These are phyloP conservation scores for Enteromius paludinosus DNA, from an alignment of 2,797 vertebrate genomes.

Conservation along the genomic window DNA sequence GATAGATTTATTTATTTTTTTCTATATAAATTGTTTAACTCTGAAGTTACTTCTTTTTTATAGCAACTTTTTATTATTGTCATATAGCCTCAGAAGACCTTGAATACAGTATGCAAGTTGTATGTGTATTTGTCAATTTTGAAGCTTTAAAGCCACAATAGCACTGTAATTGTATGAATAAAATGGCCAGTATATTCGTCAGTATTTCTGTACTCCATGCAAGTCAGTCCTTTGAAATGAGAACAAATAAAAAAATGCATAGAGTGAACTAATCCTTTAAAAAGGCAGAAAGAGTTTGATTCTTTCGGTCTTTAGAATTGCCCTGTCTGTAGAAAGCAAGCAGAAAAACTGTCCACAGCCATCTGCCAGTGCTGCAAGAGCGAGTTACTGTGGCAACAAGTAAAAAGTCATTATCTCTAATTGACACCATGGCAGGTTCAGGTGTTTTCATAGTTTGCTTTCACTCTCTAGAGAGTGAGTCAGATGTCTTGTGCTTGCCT, in stretches of 20 bases:
- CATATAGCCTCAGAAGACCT: neutral
- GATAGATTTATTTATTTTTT: neutral
- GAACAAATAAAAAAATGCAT: neutral
- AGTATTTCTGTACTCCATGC: neutral
- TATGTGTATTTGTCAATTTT: neutral
- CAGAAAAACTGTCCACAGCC: slow-evolving; percentile 55
- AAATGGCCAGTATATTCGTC: neutral
- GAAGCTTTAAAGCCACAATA: neutral
- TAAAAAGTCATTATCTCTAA: slow-evolving; percentile 80
- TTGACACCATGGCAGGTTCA: slow-evolving; percentile 79
- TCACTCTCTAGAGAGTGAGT: slow-evolving; percentile 65
- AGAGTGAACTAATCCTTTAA: neutral
- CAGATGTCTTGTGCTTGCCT: slow-evolving; percentile 65
- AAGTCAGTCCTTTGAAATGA: neutral
- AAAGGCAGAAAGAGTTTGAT: slow-evolving; percentile 51
- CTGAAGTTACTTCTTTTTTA: neutral
- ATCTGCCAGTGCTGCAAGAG: slow-evolving; percentile 72
- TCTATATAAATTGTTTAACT: neutral
- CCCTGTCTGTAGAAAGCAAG: slow-evolving; percentile 57
- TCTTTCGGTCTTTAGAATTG: slow-evolving; percentile 56
- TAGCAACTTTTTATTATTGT: neutral
- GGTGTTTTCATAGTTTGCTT: slow-evolving; percentile 76
- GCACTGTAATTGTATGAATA: neutral
- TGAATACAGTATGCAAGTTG: neutral
- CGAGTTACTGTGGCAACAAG: slow-evolving; percentile 79